Percentiles rank a stretch among this genome's conserved stretches.
Evolutionary conservation across 1,140 invertebrate species (phyloP).

Genomic region (Latrodectus geometricus): DNA sequence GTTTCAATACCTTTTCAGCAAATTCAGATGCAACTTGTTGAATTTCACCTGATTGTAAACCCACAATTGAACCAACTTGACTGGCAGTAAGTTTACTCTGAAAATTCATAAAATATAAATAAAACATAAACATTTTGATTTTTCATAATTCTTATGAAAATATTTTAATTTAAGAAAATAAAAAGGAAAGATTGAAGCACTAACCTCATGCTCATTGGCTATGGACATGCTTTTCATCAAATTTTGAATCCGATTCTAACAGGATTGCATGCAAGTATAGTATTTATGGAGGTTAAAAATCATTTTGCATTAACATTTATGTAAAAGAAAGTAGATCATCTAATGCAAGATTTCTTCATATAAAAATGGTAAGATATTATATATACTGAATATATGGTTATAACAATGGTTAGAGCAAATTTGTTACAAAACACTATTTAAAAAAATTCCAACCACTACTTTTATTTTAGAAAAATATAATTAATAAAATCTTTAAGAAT

Average conservation of each 20-base stretch:
- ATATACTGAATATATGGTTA: too few relatives aligned
- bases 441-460: too few relatives aligned
- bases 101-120: neutral
- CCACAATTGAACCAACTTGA: constrained; percentile 70
- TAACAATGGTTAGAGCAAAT: too few relatives aligned
- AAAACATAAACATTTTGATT: too few relatives aligned
- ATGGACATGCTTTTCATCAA: constrained; percentile 64
- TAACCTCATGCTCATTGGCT: constrained; percentile 60
- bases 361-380: too few relatives aligned
- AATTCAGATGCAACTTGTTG: constrained; percentile 70
- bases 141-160: neutral
- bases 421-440: too few relatives aligned
- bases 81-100: constrained; percentile 70
- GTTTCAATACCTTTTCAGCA: constrained; percentile 67
- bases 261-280: constrained; percentile 46
- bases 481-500: too few relatives aligned
- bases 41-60: constrained; percentile 70
- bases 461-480: too few relatives aligned
- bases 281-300: neutral
- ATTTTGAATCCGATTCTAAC: constrained; percentile 58
- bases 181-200: constrained; percentile 22
- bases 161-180: neutral
- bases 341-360: too few relatives aligned
- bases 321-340: too few relatives aligned
- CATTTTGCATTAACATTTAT: too few relatives aligned